Evolutionary conservation across 2,888 invertebrate species (phyloP).

Genomic region (Drosophila setosimentum): DNA sequence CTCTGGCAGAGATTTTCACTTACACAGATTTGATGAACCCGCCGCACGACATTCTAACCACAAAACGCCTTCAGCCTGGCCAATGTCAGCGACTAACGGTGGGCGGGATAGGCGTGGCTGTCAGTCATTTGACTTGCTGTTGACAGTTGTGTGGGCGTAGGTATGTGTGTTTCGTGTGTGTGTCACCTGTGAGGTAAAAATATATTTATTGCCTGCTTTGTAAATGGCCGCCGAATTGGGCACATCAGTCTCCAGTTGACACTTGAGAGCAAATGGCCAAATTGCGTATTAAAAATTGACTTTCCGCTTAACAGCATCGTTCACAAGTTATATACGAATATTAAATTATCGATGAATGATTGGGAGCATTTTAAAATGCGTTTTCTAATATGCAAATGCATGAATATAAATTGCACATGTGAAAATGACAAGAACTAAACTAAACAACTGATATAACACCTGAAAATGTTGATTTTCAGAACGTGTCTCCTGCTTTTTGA

Average conservation of each 20-base stretch:
- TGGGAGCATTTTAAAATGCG: not conserved
- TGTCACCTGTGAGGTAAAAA: constrained; percentile 37
- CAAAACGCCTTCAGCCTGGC: constrained; percentile 40
- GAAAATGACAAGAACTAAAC: not conserved
- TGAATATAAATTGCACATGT: not conserved
- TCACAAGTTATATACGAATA: not conserved
- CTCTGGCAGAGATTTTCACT: constrained; percentile 65
- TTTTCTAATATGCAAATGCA: constrained; percentile 1
- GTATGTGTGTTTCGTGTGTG: constrained; percentile 21
- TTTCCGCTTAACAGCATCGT: constrained; percentile 12
- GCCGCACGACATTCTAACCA: constrained; percentile 53
- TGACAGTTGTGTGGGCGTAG: constrained; percentile 55
- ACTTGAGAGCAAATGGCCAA: constrained; percentile 37
- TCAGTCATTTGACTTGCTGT: constrained; percentile 63
- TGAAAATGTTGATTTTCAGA: not conserved
- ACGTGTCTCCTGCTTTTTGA: too few relatives aligned
- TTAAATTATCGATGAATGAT: constrained; percentile 19
- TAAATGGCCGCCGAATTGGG: constrained; percentile 65
- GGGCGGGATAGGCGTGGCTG: constrained; percentile 34
- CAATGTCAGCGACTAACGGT: constrained; percentile 12
- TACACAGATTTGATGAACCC: constrained; percentile 71
- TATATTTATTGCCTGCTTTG: constrained; percentile 68
- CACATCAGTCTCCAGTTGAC: constrained; percentile 51
- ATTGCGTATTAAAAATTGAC: constrained; percentile 10
- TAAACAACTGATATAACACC: not conserved